A percentile compares a stretch with the other conserved stretches of the same genome.
phyloP scores from a whole-genome alignment of 2,113 vertebrate genomes.

The Pterocles gutturalis region DNA sequence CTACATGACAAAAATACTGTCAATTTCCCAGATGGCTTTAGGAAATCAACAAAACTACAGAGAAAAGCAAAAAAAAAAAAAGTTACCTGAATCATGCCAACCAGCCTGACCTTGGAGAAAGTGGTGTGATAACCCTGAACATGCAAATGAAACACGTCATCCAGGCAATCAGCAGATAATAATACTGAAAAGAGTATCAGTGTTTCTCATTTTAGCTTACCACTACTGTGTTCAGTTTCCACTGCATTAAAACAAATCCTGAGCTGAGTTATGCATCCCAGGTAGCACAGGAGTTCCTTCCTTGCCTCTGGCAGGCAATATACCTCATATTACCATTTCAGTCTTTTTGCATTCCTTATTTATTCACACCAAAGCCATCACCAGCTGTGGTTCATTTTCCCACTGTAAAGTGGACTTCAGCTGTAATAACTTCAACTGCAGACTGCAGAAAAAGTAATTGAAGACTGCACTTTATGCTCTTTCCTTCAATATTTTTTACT shows the following conservation, averaged over 20 bases:
- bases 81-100: neutral
- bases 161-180: neutral
- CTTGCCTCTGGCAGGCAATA: neutral
- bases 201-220: neutral
- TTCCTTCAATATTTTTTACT: conserved; percentile 46
- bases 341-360: neutral
- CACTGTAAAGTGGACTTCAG: conserved; percentile 32
- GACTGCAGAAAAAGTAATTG: conserved; percentile 13
- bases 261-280: neutral
- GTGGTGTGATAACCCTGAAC: neutral
- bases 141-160: neutral
- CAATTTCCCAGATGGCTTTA: neutral
- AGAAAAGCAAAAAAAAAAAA: neutral
- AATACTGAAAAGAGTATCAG: neutral
- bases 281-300: neutral
- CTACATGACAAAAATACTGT: neutral
- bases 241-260: neutral
- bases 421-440: conserved; percentile 16
- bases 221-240: neutral
- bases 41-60: neutral
- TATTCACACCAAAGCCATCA: neutral
- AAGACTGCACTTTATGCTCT: conserved; percentile 20
- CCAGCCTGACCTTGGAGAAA: neutral
- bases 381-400: conserved; percentile 31
- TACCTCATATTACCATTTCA: neutral